Evolutionary conservation across 1,140 invertebrate species (phyloP), one percentile per base, ranked within the genome.

Genomic region (Anoplophora glabripennis): DNA sequence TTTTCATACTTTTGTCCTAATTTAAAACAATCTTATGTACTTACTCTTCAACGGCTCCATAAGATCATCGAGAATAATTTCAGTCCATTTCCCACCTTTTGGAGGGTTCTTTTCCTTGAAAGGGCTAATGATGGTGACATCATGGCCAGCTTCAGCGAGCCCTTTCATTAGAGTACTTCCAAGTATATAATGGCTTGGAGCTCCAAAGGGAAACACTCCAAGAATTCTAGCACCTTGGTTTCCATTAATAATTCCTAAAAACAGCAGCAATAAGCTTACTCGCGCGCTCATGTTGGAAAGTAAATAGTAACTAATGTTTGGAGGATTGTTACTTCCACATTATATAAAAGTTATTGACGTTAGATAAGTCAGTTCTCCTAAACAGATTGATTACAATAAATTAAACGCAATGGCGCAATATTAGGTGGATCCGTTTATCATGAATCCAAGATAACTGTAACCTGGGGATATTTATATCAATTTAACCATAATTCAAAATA

Each of bases 171-270:
- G 52, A 0, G 73, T 69, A 1, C 79, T 77, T 17, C 81, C 81
- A 48, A 84, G 76, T 46, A 80, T 75, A 47, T 78, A 82, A 62
- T 86, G 85, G 36, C 84, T 86, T 57, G 77, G 79, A 0, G 72
- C 78, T 0, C 71, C 69, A 3, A 79, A 72, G 0, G 78, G 76
- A 47, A 83, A 77, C 1, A 85, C 49, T 7, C 77, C 75, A 15
- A 74, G 55, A 47, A 73, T 71, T 57, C 55, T 64, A 11, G 61
- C 61, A 59, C 62, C 12, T 12, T 35, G 17, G 18, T 40, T 40
- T 15, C 38, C 38, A 40, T 12, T n/a, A 12, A 40, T 12, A 40
- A n/a, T 12, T 3, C 2, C 4, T n/a, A 40, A 12, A 40, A 40
- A 2, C 2, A 40, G 14, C 38, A 40, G 8, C 38, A 15, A 12